phyloP scores from a whole-genome alignment of 2,888 invertebrate genomes.

The Dyspetes luteomarginatus region DNA sequence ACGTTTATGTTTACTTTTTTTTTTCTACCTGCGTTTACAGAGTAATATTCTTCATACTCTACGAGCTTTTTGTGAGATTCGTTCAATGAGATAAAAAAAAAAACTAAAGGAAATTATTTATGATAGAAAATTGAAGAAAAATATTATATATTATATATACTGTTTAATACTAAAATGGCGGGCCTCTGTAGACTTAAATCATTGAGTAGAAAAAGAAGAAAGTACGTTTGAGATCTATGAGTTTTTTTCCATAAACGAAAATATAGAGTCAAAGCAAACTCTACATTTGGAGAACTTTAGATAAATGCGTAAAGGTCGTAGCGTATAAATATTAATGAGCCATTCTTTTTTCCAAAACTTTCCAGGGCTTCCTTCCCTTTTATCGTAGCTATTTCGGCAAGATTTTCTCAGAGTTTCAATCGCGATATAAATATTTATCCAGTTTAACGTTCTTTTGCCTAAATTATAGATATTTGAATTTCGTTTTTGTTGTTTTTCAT shows the following conservation, averaged over 20 bases:
- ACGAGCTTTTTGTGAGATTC: conserved; percentile 21
- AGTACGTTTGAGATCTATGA: conserved; percentile 47
- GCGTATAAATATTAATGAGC: conserved; percentile 15
- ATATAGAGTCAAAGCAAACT: conserved; percentile 20
- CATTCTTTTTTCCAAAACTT: conserved; percentile 4
- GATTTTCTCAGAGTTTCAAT: not conserved
- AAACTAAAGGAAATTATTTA: conserved; percentile 4
- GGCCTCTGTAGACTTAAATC: conserved; percentile 53
- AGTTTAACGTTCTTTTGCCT: too few relatives aligned
- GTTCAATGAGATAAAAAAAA: conserved; percentile 7
- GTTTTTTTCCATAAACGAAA: not conserved
- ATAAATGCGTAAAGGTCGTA: conserved; percentile 25
- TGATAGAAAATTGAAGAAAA: conserved; percentile 6
- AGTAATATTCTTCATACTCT: conserved; percentile 14
- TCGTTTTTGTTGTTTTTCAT: too few relatives aligned
- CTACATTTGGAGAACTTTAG: too few relatives aligned
- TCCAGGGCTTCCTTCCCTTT: conserved; percentile 6
- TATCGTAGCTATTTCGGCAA: too few relatives aligned
- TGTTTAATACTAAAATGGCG: conserved; percentile 59
- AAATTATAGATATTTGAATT: too few relatives aligned
- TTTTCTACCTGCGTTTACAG: not conserved
- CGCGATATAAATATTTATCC: conserved; percentile 16
- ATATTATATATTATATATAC: conserved; percentile 37
- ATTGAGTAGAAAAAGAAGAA: conserved; percentile 45
- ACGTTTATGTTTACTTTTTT: conserved; percentile 28